Evolutionary conservation across 2,113 vertebrate species (phyloP).

Genomic region (Bubo scandiacus): DNA sequence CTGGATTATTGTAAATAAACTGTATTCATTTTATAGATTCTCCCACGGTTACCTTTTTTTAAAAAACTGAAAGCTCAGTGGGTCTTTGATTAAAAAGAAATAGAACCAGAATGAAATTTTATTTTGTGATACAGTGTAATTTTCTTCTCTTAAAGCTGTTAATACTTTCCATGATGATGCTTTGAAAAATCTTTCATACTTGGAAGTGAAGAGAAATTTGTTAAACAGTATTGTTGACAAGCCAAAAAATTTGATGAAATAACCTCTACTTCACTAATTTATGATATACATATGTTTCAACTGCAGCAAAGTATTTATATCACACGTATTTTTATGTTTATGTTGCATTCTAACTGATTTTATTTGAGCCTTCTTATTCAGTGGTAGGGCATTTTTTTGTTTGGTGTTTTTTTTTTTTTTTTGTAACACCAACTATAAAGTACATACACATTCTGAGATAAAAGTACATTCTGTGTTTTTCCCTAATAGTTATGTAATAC

Average conservation of each 20-base stretch:
- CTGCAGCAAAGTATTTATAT: neutral
- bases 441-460: neutral
- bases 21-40: neutral
- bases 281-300: neutral
- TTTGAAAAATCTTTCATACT: neutral
- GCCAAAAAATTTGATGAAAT: neutral
- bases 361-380: neutral
- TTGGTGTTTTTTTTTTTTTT: neutral
- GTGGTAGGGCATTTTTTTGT: accelerated
- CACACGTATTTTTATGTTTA: neutral
- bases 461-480: neutral
- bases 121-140: neutral
- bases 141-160: neutral
- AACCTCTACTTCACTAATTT: neutral
- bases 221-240: neutral
- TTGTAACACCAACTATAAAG: neutral
- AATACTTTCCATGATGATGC: neutral
- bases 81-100: neutral
- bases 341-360: neutral
- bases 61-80: neutral
- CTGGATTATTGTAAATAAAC: neutral
- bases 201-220: neutral
- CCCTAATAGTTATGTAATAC: neutral
- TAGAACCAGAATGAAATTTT: neutral
- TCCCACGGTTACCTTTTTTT: neutral